These are phyloP conservation scores for Cataglyphis hispanica DNA, from an alignment of 1,140 invertebrate genomes.

Conservation along the genomic window DNA sequence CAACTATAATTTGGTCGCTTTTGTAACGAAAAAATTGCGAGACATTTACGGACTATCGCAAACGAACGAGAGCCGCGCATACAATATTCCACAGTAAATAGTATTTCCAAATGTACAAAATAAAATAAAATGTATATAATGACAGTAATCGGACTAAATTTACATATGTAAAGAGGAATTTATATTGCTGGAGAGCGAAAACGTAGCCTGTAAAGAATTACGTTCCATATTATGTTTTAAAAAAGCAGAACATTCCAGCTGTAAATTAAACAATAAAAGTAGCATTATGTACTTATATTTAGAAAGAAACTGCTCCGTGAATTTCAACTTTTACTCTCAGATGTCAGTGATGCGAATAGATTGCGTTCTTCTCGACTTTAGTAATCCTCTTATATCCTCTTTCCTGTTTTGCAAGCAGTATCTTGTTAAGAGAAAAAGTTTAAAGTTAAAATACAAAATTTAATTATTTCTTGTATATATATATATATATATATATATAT, in stretches of 20 bases:
- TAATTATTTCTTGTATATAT: constrained; percentile 21
- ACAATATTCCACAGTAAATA: neutral
- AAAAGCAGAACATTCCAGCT: neutral
- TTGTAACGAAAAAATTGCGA: constrained; percentile 19
- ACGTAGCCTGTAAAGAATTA: neutral
- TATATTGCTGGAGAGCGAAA: neutral
- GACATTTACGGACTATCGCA: neutral
- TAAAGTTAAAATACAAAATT: neutral
- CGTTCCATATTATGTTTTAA: constrained; percentile 3
- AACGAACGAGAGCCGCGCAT: neutral
- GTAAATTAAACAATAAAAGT: neutral
- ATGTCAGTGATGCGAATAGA: neutral
- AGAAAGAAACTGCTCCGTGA: neutral
- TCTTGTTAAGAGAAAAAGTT: neutral
- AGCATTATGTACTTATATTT: neutral
- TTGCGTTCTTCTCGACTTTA: neutral
- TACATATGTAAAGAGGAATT: neutral
- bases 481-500: neutral
- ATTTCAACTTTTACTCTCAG: neutral
- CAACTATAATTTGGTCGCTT: constrained; percentile 22
- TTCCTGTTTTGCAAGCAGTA: neutral
- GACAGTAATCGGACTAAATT: constrained; percentile 8
- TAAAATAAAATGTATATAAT: neutral
- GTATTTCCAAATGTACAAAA: neutral
- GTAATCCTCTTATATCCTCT: neutral